A percentile compares a stretch with the other conserved stretches of the same genome.
phyloP scores from a whole-genome alignment of 2,888 invertebrate genomes.

The Eucera pruinosa region DNA sequence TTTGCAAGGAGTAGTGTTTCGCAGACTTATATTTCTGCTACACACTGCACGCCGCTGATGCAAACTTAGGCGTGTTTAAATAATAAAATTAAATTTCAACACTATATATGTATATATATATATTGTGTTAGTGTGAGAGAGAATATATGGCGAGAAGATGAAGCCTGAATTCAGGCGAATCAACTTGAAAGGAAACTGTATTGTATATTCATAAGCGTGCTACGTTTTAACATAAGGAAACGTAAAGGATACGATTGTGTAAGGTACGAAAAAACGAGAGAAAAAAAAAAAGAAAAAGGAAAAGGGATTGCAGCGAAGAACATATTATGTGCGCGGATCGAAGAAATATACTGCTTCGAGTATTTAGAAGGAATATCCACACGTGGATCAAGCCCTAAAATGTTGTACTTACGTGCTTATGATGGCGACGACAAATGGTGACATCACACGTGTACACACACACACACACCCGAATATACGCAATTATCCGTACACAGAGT shows the following conservation, averaged over 20 bases:
- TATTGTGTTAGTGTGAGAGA: background rate
- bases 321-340: too few relatives aligned
- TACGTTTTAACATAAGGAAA: slow-evolving; percentile 5
- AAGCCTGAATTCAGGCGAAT: slow-evolving; percentile 4
- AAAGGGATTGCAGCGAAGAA: background rate
- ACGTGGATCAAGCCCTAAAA: background rate
- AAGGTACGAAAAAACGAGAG: background rate
- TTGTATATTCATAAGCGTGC: slow-evolving; percentile 4
- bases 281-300: background rate
- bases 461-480: slow-evolving; percentile 1
- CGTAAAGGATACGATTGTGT: background rate
- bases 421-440: slow-evolving; percentile 42
- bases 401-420: slow-evolving; percentile 56
- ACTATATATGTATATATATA: too few relatives aligned
- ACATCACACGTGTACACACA: slow-evolving; percentile 21
- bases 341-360: slow-evolving; percentile 10
- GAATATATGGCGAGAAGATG: too few relatives aligned
- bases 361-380: background rate
- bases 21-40: slow-evolving; percentile 22
- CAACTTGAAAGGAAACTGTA: slow-evolving; percentile 1
- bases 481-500: slow-evolving; percentile 7
- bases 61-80: background rate
- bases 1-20: slow-evolving; percentile 15
- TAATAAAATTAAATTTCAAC: too few relatives aligned
- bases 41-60: background rate